Evolutionary conservation across 2,888 invertebrate species (phyloP), one percentile per base, ranked within the genome.

Genomic region (Tipula lateralis): DNA sequence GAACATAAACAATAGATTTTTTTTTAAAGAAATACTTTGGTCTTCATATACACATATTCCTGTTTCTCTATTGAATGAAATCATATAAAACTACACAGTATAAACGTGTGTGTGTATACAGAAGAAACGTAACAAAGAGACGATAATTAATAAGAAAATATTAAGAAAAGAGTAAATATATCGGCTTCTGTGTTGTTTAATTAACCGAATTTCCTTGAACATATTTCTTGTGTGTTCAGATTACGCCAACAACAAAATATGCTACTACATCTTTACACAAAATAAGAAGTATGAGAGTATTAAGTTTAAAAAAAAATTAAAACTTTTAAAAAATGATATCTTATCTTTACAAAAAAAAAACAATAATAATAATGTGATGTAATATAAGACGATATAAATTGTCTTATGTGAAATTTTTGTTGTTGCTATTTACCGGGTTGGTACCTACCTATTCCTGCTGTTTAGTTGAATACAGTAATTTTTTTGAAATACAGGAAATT

Each of bases 131-230:
- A 66, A 66, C 66, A 66, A 66, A 66, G 66, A 66, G 66, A 66
- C 66, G 66, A 66, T 66, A 66, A 66, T 66, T 66, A 66, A 66
- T 66, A 66, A 66, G 66, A 66, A 66, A 66, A 66, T 66, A 66
- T 66, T 66, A 66, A 66, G 66, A 66, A 66, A 66, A 66, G 66
- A 66, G 66, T 66, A 66, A 66, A 66, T 66, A 66, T 66, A 66
- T 82, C 82, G 82, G 82, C 82, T 82, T 82, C 32, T 82, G 82
- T 82, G 82, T 82, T 82, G 82, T 30, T 82, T 82, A 82, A 82
- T 82, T 82, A 82, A 82, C 82, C 82, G 16, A 82, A 82, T 82
- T 82, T 82, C 82, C 82, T 32, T 29, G 29, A 82, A 82, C 82
- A 82, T 82, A 30, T 82, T 30, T 82, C 32, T 30, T 32, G 30